A percentile compares a stretch with the other conserved stretches of the same genome.
phyloP scores from a whole-genome alignment of 30 jellyfish, hydroid and myxozoan species.

The Chrysaora quinquecirrha region DNA sequence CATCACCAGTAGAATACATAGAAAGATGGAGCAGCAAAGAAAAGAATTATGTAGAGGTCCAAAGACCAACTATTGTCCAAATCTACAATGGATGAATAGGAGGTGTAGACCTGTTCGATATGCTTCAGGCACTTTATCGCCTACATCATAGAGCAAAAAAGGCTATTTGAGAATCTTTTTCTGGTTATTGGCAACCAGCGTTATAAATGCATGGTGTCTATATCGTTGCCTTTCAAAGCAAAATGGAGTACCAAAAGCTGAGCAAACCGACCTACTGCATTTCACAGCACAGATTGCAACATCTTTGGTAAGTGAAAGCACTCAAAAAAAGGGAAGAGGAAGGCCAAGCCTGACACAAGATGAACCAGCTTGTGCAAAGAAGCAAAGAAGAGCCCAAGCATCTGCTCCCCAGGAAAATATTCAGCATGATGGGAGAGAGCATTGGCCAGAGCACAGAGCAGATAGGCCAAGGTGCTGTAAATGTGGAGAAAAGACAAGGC shows the following conservation, averaged over 20 bases:
- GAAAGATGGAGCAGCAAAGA: slow-evolving; percentile 3
- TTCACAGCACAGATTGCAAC: background rate
- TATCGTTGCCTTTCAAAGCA: background rate
- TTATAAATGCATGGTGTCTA: background rate
- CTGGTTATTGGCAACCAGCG: background rate
- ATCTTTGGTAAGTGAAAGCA: background rate
- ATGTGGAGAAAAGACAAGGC: slow-evolving; percentile 45
- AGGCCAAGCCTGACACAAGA: background rate
- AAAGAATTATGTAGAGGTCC: background rate
- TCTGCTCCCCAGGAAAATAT: slow-evolving; percentile 13
- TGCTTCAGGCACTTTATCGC: slow-evolving; percentile 8
- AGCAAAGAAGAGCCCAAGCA: slow-evolving; percentile 37
- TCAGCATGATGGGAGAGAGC: slow-evolving; percentile 24
- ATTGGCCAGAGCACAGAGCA: slow-evolving; percentile 56
- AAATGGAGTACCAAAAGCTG: too few species aligned
- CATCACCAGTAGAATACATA: slow-evolving; percentile 12
- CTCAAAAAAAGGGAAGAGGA: background rate
- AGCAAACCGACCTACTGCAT: background rate
- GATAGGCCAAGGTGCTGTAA: slow-evolving; percentile 56
- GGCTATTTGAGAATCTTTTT: slow-evolving; percentile 16
- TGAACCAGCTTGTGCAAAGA: background rate
- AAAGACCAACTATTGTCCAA: slow-evolving; percentile 24
- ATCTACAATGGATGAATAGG: slow-evolving; percentile 22
- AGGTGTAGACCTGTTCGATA: too few species aligned
- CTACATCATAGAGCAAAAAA: slow-evolving; percentile 20